A percentile compares a stretch with the other conserved stretches of the same genome.
Evolutionary conservation across 2,888 invertebrate species (phyloP).

Genomic region (Trichopria drosophilae): DNA sequence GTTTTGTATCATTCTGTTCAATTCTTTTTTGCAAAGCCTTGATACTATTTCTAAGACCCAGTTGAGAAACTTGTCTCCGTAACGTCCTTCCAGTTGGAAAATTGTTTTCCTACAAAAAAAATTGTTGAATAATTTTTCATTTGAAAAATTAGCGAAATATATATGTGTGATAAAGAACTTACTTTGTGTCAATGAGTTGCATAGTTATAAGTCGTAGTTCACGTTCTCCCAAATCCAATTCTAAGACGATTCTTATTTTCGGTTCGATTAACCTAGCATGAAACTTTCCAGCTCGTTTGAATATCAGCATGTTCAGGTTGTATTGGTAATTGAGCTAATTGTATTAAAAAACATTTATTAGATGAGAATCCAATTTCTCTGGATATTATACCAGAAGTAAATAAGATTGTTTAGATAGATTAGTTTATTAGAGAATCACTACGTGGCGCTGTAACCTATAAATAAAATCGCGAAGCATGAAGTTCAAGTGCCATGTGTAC

Average conservation of each 20-base stretch:
- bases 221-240: conserved; percentile 30
- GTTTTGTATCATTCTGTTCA: conserved; percentile 1
- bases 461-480: too few relatives aligned
- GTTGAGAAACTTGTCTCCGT: conserved; percentile 1
- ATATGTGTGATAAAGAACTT: conserved; percentile 19
- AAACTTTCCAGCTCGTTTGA: conserved; percentile 35
- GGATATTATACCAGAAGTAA: too few relatives aligned
- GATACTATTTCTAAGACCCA: not conserved
- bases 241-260: conserved; percentile 23
- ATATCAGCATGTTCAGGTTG: conserved; percentile 31
- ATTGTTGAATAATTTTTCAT: not conserved
- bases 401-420: too few relatives aligned
- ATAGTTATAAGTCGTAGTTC: conserved; percentile 32
- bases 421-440: too few relatives aligned
- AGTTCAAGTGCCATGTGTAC: too few relatives aligned
- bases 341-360: too few relatives aligned
- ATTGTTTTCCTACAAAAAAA: conserved; percentile 1
- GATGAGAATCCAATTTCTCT: too few relatives aligned
- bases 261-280: conserved; percentile 32
- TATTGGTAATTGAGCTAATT: conserved; percentile 44
- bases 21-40: not conserved
- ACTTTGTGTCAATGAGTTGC: conserved; percentile 38
- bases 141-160: not conserved
- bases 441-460: too few relatives aligned
- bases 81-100: conserved; percentile 5